Conservation (phyloP, 2,113 vertebrate species). For the Aleadryas rufinucha region DNA sequence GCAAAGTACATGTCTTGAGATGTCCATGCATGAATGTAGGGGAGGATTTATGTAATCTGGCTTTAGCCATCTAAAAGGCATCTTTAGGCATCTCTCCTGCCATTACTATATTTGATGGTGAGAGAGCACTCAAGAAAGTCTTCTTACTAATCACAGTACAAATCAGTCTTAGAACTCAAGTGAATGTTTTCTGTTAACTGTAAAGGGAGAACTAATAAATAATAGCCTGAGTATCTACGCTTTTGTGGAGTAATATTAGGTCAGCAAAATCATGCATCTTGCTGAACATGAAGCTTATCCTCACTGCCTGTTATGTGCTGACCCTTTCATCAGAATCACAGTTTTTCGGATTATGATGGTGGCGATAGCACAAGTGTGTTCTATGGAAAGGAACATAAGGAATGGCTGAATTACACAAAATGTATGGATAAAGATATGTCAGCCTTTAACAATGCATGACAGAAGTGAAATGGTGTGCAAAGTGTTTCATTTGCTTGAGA, state of each 20-base stretch:
- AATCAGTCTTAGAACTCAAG: not conserved
- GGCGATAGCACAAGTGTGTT: not conserved
- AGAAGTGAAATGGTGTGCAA: not conserved
- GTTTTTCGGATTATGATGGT: not conserved
- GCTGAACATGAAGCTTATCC: not conserved
- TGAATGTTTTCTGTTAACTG: not conserved
- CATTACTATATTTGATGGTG: not conserved
- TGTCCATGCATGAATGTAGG: not conserved
- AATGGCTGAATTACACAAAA: not conserved
- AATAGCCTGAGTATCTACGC: not conserved
- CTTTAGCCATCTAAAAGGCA: not conserved
- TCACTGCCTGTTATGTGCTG: not conserved
- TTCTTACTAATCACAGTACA: not conserved
- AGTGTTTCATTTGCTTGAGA: not conserved
- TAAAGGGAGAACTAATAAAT: not conserved
- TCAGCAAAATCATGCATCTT: not conserved
- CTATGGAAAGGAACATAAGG: not conserved
- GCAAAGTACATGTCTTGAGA: not conserved
- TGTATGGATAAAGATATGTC: not conserved
- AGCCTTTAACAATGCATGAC: not conserved
- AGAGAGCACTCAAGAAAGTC: not conserved
- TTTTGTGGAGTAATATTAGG: not conserved
- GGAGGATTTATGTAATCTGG: not conserved
- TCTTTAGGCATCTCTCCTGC: not conserved
- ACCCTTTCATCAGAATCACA: not conserved